Evolutionary conservation across 2,113 vertebrate species (phyloP).

Genomic region (Barbus barbus): DNA sequence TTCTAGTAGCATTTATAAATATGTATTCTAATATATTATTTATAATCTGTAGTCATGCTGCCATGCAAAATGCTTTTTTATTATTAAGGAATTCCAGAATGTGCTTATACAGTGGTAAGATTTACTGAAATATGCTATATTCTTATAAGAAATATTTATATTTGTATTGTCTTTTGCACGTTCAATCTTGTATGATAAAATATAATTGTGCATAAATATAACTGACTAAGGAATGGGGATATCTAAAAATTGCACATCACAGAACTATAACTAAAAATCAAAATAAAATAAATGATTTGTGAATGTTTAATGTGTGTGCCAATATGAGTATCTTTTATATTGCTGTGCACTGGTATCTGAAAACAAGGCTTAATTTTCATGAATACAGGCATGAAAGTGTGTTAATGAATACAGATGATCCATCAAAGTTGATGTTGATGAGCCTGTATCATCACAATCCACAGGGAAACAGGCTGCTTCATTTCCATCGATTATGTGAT

Average conservation of each 20-base stretch:
- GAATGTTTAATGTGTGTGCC: neutral
- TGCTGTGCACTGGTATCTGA: neutral
- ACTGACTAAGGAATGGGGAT: too few relatives aligned
- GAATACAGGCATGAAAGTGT: conserved; percentile 23
- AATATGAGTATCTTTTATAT: neutral
- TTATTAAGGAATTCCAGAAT: too few relatives aligned
- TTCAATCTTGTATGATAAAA: too few relatives aligned
- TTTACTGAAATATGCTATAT: too few relatives aligned
- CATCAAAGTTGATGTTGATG: conserved; percentile 33
- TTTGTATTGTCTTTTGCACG: too few relatives aligned
- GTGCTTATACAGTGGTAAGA: too few relatives aligned
- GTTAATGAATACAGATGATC: conserved; percentile 43
- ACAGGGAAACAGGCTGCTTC: conserved; percentile 5
- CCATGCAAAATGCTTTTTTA: too few relatives aligned
- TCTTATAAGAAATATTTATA: neutral
- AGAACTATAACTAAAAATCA: neutral
- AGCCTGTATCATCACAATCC: conserved; percentile 26
- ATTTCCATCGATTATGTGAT: conserved; percentile 44
- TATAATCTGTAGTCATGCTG: too few relatives aligned
- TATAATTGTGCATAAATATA: too few relatives aligned
- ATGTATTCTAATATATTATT: too few relatives aligned
- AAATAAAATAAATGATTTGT: neutral
- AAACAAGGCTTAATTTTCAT: neutral
- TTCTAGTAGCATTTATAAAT: too few relatives aligned
- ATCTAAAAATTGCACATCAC: too few relatives aligned